These are phyloP conservation scores for Candidula unifasciata DNA, from an alignment of 2,888 invertebrate species.

Conservation along the genomic window DNA sequence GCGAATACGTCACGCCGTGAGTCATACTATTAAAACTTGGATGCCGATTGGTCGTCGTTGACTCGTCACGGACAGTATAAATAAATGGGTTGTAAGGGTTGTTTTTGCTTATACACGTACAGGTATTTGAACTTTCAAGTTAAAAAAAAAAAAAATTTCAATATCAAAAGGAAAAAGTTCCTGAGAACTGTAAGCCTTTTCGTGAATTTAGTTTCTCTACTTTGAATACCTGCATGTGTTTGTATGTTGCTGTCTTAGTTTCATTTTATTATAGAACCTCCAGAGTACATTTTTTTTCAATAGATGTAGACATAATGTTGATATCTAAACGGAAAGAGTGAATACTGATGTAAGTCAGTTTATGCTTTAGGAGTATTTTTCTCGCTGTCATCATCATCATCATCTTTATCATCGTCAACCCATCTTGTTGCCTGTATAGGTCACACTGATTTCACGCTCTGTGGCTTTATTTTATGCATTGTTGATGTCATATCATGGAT, in stretches of 20 bases:
- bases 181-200: slow-evolving; percentile 5
- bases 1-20: neutral
- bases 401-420: too few relatives aligned
- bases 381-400: too few relatives aligned
- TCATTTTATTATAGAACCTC: neutral
- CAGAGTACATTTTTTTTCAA: too few relatives aligned
- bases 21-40: neutral
- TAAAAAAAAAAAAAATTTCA: neutral
- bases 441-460: too few relatives aligned
- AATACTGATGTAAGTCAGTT: too few relatives aligned
- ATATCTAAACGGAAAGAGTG: too few relatives aligned
- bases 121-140: too few relatives aligned
- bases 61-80: neutral
- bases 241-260: neutral
- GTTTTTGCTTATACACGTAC: neutral
- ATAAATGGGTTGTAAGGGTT: neutral
- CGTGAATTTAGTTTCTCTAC: neutral
- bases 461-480: too few relatives aligned
- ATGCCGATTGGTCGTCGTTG: neutral
- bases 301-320: too few relatives aligned
- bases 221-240: neutral
- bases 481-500: too few relatives aligned
- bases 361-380: too few relatives aligned
- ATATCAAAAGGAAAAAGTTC: neutral
- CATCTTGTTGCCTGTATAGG: too few relatives aligned